Base-by-base conservation (phyloP, 2,888 invertebrate species). In the Pediacus dermestoides region DNA sequence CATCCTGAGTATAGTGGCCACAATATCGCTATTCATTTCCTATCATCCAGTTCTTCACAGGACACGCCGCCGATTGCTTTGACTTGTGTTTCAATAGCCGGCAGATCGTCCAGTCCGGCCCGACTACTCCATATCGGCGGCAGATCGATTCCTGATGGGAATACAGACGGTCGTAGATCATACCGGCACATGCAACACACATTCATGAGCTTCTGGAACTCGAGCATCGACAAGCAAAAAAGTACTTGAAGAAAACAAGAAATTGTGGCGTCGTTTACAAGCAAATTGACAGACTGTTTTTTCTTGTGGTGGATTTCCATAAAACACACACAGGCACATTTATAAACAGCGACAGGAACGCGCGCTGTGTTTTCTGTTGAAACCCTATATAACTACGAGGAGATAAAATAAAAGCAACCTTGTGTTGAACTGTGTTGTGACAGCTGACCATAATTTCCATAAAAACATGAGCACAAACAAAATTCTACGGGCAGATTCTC, bases 81-180 rank as follows among this genome's bases (percentile, higher is more conserved):
- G 44, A 47, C 34, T 28, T n/a, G n/a, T n/a, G n/a, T 46, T 40
- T 37, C 42, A 44, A 50, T 46, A 48, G 44, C 47, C 44, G 53
- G 50, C 44, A 44, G 43, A 44, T 44, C n/a, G n/a, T n/a, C 44
- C 46, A 23, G 28, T 28, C 28, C 10, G 37, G n/a, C 30, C 42
- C 39, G 48, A 40, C 44, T 44, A 52, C 37, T 49, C 55, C 55
- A 55, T 56, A 58, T 53, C 44, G 52, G 55, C 46, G 50, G 46
- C 46, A 46, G 48, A 53, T 55, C 50, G 41, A 33, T 52, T 50
- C 42, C 55, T 53, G 53, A 50, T 50, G 50, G 46, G 57, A 57
- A 57, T 57, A 52, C 47, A 41, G 37, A 51, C 52, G 31, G 44
- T 41, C 44, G 41, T 52, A 51, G 42, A 52, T 55, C 48, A 51